Conservation (phyloP, 2,888 invertebrate species). For the Epistrophe eligans region DNA sequence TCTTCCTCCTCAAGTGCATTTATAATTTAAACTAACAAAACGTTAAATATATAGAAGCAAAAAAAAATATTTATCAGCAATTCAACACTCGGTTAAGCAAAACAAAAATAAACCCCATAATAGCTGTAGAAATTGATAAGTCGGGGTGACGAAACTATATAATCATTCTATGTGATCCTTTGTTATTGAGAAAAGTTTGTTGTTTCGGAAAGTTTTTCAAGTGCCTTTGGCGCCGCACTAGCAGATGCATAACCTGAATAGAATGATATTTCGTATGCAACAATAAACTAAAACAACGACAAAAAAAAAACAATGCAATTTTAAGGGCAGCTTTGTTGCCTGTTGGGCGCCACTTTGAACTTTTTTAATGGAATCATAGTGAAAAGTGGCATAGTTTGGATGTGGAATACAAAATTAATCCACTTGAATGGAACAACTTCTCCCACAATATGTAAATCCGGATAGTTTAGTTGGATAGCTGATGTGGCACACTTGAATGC, state of each 20-base stretch:
- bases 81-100: slow-evolving; percentile 19
- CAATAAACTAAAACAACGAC: not conserved
- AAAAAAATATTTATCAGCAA: slow-evolving; percentile 47
- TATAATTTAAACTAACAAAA: slow-evolving; percentile 22
- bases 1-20: slow-evolving; percentile 5
- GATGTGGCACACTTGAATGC: slow-evolving; percentile 30
- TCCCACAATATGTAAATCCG: slow-evolving; percentile 44
- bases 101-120: slow-evolving; percentile 12
- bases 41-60: not conserved
- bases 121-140: slow-evolving; percentile 52
- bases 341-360: slow-evolving; percentile 38
- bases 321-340: slow-evolving; percentile 53
- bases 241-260: slow-evolving; percentile 28
- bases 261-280: slow-evolving; percentile 11
- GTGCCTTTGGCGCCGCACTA: slow-evolving; percentile 24
- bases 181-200: slow-evolving; percentile 62
- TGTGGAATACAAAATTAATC: slow-evolving; percentile 53
- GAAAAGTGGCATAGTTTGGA: slow-evolving; percentile 58
- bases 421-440: slow-evolving; percentile 68
- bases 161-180: slow-evolving; percentile 41
- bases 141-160: slow-evolving; percentile 59
- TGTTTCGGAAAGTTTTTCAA: slow-evolving; percentile 49
- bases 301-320: slow-evolving; percentile 38
- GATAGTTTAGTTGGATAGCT: not conserved
- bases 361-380: slow-evolving; percentile 66